Conservation (phyloP, 2,113 vertebrate species). For the Heterotis niloticus region DNA sequence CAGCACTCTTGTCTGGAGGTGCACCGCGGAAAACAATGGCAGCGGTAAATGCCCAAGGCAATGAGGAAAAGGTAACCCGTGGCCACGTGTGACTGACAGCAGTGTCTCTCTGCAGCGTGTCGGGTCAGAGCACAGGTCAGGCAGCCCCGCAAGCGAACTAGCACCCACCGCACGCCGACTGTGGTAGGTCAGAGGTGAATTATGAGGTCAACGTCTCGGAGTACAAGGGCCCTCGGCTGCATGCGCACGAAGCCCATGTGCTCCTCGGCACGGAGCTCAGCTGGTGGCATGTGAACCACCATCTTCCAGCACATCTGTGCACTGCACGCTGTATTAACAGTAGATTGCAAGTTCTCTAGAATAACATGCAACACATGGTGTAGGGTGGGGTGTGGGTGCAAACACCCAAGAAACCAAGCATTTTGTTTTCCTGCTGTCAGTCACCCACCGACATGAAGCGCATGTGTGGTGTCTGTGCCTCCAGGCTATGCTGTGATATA, state of each 20-base stretch:
- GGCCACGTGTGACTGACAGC: conserved; percentile 27
- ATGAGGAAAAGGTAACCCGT: conserved; percentile 20
- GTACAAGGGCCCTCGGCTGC: neutral
- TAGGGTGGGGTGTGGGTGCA: too few species aligned
- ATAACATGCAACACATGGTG: neutral
- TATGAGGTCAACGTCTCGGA: neutral
- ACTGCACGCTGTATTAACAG: neutral
- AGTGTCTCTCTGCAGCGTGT: neutral
- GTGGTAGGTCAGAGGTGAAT: neutral
- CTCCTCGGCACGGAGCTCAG: too few species aligned
- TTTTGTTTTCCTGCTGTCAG: neutral
- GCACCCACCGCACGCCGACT: neutral
- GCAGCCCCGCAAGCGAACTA: neutral
- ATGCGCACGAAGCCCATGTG: too few species aligned
- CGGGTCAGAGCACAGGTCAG: conserved; percentile 17
- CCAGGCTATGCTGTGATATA: conserved; percentile 14
- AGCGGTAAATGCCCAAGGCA: conserved; percentile 11
- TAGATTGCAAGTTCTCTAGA: neutral
- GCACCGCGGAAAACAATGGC: neutral
- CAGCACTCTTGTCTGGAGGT: neutral
- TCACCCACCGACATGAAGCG: conserved; percentile 1
- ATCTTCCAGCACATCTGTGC: neutral
- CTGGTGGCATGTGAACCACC: neutral
- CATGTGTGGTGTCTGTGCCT: neutral
- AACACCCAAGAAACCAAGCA: too few species aligned